A percentile compares a stretch with the other conserved stretches of the same genome.
Conservation (phyloP, 2,888 invertebrate genomes). For the Cantharis rufa region DNA sequence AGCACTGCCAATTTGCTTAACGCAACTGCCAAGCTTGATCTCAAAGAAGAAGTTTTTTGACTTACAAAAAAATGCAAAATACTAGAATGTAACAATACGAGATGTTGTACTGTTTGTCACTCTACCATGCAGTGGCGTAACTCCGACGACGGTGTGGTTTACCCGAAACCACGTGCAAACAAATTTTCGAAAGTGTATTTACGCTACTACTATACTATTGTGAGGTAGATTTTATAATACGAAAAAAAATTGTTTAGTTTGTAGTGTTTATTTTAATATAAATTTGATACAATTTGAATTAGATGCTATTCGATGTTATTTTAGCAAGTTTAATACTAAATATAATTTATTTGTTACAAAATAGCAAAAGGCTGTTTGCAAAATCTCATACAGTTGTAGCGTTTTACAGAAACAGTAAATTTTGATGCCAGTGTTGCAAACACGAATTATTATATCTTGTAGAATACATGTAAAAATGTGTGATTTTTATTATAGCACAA, state of each 20-base stretch:
- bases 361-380: neutral
- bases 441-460: neutral
- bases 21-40: conserved; percentile 27
- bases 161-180: neutral
- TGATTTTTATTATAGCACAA: neutral
- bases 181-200: neutral
- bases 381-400: neutral
- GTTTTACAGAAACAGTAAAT: neutral
- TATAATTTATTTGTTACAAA: neutral
- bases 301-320: neutral
- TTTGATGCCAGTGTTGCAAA: neutral
- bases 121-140: neutral
- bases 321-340: neutral
- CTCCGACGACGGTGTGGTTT: neutral
- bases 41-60: conserved; percentile 5
- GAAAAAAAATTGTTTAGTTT: neutral
- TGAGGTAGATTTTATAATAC: neutral
- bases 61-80: neutral
- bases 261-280: neutral
- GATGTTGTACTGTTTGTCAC: neutral
- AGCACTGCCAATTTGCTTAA: conserved; percentile 25
- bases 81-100: neutral
- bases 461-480: neutral
- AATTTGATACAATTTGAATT: neutral
- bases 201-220: neutral